Conservation (phyloP, 2,888 invertebrate species). For the Cryptus viduatorius region DNA sequence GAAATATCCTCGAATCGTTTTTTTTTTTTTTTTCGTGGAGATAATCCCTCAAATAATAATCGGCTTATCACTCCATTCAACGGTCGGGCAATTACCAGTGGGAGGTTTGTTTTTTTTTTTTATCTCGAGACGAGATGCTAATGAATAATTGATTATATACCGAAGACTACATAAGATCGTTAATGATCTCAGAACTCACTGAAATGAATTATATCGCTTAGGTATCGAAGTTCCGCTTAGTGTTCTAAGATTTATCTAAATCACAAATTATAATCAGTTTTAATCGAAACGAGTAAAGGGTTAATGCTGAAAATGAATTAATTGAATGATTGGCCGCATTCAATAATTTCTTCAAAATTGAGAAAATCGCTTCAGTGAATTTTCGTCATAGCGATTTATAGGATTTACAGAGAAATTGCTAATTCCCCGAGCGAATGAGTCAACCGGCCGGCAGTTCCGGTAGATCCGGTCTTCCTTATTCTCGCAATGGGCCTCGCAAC, state of each 20-base stretch:
- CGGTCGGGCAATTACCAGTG: constrained; percentile 1
- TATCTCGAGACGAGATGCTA: constrained; percentile 12
- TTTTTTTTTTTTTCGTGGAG: not conserved
- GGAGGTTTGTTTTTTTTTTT: not conserved
- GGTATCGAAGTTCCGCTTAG: too few relatives aligned
- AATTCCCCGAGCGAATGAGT: constrained; percentile 5
- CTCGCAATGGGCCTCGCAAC: constrained; percentile 16
- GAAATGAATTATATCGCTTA: not conserved
- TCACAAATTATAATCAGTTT: not conserved
- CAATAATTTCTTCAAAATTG: not conserved
- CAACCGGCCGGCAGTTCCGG: constrained; percentile 34
- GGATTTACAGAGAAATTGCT: constrained; percentile 17
- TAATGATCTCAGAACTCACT: constrained; percentile 5
- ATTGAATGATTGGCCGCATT: not conserved
- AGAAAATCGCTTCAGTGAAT: constrained; percentile 13
- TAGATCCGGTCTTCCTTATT: constrained; percentile 53
- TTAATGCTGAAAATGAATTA: not conserved
- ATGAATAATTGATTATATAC: constrained; percentile 40
- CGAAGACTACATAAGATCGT: not conserved
- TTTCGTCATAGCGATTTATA: not conserved
- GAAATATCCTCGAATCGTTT: constrained; percentile 6
- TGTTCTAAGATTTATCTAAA: not conserved
- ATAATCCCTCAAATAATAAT: constrained; percentile 18
- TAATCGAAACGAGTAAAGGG: not conserved
- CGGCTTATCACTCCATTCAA: constrained; percentile 8